Conservation (phyloP, 2,113 vertebrate species). For the Chroicocephalus ridibundus region DNA sequence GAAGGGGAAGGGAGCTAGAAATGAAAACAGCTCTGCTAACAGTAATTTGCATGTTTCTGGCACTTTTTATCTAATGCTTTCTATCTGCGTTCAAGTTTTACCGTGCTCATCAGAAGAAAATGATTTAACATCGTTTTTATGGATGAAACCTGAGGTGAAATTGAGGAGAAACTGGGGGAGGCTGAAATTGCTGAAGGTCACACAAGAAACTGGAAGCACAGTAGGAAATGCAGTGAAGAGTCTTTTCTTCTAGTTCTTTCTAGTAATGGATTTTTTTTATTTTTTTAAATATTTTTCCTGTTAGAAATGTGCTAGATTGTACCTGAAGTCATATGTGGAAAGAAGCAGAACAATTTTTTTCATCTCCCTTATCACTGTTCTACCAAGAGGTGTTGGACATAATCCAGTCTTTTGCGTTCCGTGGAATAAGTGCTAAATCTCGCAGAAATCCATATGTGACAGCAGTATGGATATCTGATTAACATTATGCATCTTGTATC, state of each 20-base stretch:
- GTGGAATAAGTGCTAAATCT: background rate
- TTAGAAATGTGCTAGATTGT: background rate
- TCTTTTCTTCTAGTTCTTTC: background rate
- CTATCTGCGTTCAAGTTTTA: background rate
- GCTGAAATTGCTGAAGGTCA: background rate
- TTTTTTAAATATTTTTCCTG: background rate
- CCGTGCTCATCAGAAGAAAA: background rate
- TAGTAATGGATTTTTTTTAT: background rate
- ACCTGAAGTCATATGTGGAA: fast-evolving
- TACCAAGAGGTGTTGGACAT: background rate
- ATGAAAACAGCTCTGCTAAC: background rate
- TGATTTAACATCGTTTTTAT: background rate
- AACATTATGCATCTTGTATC: background rate
- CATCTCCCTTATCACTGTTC: background rate
- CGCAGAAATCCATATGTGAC: background rate
- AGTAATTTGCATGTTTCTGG: background rate
- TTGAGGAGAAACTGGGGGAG: background rate
- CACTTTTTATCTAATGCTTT: background rate
- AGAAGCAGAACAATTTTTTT: background rate
- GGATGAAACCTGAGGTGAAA: background rate
- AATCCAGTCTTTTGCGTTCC: background rate
- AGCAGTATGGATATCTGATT: background rate
- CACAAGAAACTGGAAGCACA: background rate
- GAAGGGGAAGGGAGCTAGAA: background rate
- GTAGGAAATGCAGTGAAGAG: background rate